Conservation (phyloP, 2,113 vertebrate genomes). For the Lipophrys pholis region DNA sequence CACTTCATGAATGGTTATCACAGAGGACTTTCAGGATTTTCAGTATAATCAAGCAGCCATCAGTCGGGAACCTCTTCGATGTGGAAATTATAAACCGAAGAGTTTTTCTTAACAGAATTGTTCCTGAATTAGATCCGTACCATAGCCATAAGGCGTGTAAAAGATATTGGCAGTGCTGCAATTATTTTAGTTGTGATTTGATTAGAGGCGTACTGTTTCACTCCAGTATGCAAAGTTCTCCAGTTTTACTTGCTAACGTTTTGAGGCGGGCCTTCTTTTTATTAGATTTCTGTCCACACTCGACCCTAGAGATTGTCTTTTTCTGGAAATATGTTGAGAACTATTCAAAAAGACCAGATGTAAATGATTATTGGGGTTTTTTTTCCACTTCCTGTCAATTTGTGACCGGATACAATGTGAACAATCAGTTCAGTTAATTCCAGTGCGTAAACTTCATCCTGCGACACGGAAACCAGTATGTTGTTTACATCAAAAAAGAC, state of each 20-base stretch:
- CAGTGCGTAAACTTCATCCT: too few relatives aligned
- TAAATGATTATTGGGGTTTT: too few relatives aligned
- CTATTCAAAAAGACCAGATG: not conserved
- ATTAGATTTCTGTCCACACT: not conserved
- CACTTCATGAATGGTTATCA: not conserved
- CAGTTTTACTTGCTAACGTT: slow-evolving; percentile 6
- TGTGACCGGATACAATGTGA: too few relatives aligned
- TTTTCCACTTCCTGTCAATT: too few relatives aligned
- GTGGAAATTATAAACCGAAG: not conserved
- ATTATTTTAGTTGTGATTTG: not conserved
- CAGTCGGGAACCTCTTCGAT: slow-evolving; percentile 2
- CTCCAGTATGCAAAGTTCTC: not conserved
- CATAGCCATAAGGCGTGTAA: not conserved
- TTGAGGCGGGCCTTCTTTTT: not conserved
- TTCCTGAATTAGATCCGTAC: not conserved
- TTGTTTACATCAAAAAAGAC: not conserved
- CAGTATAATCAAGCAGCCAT: not conserved
- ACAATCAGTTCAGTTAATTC: too few relatives aligned
- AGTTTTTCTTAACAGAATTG: not conserved
- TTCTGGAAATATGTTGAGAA: not conserved
- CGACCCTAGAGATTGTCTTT: not conserved
- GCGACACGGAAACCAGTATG: not conserved
- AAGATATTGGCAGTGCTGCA: not conserved
- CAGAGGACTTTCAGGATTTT: not conserved
- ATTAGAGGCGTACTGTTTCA: not conserved